phyloP scores from a whole-genome alignment of 2,113 vertebrate species.

The Lathamus discolor region DNA sequence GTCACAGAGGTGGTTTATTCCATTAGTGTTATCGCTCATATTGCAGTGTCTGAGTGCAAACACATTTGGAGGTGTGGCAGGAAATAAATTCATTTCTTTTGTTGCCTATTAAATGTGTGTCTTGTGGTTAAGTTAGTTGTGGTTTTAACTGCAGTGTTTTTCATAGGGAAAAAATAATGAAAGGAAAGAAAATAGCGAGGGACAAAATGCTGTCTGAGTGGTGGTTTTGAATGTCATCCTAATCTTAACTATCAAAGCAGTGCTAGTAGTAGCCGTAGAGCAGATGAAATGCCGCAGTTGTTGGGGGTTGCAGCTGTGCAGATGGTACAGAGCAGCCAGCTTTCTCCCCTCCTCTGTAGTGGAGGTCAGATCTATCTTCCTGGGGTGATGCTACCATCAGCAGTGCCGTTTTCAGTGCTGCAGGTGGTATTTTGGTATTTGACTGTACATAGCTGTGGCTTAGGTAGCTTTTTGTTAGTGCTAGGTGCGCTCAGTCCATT shows the following conservation, averaged over 20 bases:
- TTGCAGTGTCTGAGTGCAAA: neutral
- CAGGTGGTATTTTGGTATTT: neutral
- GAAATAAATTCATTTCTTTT: slow-evolving; percentile 4
- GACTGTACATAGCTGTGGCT: accelerated
- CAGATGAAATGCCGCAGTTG: neutral
- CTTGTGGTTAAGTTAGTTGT: neutral
- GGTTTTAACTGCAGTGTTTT: neutral
- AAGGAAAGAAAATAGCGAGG: neutral
- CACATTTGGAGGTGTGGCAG: neutral
- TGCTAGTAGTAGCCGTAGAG: neutral
- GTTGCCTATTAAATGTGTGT: neutral
- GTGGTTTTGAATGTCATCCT: neutral
- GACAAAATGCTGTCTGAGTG: neutral
- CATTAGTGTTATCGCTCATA: neutral
- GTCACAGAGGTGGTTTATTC: neutral
- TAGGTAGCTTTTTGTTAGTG: neutral
- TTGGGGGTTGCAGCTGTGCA: neutral
- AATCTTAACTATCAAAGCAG: neutral
- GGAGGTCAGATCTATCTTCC: neutral
- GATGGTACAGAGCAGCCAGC: accelerated
- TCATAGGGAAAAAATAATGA: neutral
- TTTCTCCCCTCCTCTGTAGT: neutral
- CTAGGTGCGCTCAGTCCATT: neutral
- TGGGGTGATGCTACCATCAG: neutral
- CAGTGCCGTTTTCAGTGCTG: neutral